Evolutionary conservation across 2,888 invertebrate species (phyloP).

Genomic region (Drosophila setosimentum): DNA sequence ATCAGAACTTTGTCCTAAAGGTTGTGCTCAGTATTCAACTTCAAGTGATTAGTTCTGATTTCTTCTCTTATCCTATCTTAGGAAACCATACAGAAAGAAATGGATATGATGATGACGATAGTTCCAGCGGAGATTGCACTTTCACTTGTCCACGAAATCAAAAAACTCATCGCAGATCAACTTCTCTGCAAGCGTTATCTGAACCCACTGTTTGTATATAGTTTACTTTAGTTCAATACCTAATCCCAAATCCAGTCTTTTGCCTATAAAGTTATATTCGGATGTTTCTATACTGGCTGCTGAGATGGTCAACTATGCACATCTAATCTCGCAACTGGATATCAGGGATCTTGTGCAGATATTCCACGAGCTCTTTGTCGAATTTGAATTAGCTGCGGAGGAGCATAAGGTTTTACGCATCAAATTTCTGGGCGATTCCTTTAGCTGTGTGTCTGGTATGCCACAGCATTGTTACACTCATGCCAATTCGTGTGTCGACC

Average conservation of each 20-base stretch:
- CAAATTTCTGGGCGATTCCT: constrained; percentile 96
- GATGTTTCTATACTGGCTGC: constrained; percentile 96
- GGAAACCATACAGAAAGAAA: constrained; percentile 87
- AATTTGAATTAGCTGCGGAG: constrained; percentile 95
- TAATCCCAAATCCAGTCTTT: constrained; percentile 87
- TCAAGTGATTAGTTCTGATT: neutral
- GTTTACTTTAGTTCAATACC: neutral
- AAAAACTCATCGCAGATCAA: constrained; percentile 85
- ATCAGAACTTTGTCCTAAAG: constrained; percentile 31
- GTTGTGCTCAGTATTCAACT: constrained; percentile 2
- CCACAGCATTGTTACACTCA: constrained; percentile 91
- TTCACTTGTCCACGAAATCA: constrained; percentile 87
- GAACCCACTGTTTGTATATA: constrained; percentile 20
- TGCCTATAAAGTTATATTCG: constrained; percentile 94
- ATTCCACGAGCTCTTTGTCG: constrained; percentile 94
- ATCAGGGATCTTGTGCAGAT: constrained; percentile 93
- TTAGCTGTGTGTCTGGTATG: constrained; percentile 95
- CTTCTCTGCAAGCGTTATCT: neutral
- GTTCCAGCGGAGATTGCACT: constrained; percentile 92
- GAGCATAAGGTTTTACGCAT: constrained; percentile 92
- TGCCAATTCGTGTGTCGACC: constrained; percentile 94
- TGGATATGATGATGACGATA: constrained; percentile 93
- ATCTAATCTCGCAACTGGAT: constrained; percentile 90
- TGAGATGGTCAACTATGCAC: constrained; percentile 95
- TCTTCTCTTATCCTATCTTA: neutral